phyloP scores from a whole-genome alignment of 2,113 vertebrate species.

The Pluvianellus socialis region DNA sequence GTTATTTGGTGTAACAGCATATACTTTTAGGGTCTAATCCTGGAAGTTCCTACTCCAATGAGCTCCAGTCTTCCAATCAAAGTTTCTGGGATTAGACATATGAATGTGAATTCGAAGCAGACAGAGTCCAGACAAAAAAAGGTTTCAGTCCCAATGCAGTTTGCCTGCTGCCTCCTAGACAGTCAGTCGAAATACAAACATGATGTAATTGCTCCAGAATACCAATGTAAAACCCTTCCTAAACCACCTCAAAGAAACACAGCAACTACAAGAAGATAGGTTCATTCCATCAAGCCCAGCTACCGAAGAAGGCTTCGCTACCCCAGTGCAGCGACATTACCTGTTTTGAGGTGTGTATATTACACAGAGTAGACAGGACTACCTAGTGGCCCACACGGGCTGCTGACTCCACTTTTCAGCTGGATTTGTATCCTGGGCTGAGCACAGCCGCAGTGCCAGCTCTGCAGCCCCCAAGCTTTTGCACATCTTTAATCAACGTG shows the following conservation, averaged over 20 bases:
- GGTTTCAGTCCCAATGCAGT: background rate
- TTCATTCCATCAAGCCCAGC: background rate
- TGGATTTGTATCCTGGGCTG: background rate
- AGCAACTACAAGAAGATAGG: background rate
- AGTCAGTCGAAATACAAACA: background rate
- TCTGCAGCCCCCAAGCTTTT: background rate
- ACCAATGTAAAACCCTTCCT: background rate
- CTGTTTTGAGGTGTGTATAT: background rate
- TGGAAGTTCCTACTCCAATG: slow-evolving; percentile 1
- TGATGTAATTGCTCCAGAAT: background rate
- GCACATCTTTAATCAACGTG: background rate
- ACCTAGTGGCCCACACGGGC: background rate
- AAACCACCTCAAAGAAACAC: background rate
- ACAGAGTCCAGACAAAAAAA: background rate
- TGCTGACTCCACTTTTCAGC: background rate
- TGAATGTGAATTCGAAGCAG: background rate
- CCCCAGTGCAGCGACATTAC: background rate
- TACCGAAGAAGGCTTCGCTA: background rate
- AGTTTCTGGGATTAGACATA: background rate
- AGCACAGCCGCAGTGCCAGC: background rate
- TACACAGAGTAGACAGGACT: background rate
- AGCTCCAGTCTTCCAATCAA: background rate
- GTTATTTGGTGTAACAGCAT: slow-evolving; percentile 33
- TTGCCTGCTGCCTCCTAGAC: background rate
- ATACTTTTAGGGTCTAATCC: slow-evolving; percentile 33